These are phyloP conservation scores for Toxostoma redivivum DNA, from an alignment of 2,113 vertebrate species.

Conservation along the genomic window DNA sequence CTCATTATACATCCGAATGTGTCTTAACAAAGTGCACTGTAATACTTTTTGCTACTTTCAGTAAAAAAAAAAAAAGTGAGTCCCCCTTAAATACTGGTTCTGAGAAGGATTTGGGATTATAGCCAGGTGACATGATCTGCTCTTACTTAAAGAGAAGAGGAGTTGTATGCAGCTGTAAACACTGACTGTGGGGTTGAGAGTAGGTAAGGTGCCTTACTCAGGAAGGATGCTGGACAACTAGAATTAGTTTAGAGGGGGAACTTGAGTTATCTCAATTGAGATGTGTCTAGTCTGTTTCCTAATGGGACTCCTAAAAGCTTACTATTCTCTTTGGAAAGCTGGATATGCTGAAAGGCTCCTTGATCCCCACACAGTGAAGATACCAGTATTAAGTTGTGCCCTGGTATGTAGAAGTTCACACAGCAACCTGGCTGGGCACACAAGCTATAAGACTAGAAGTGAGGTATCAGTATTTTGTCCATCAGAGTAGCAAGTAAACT, in stretches of 20 bases:
- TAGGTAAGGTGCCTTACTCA: background rate
- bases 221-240: fast-evolving
- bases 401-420: fast-evolving
- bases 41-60: background rate
- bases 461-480: background rate
- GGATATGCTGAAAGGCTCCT: background rate
- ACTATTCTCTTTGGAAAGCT: background rate
- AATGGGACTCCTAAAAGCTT: background rate
- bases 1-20: background rate
- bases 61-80: background rate
- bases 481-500: background rate
- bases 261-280: background rate
- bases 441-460: background rate
- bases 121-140: background rate
- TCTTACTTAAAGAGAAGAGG: background rate
- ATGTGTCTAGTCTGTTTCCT: background rate
- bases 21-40: background rate
- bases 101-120: background rate
- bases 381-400: background rate
- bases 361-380: background rate
- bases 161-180: background rate
- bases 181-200: background rate
- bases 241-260: background rate
- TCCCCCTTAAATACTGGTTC: background rate
- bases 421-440: background rate